Evolutionary conservation across 2,797 vertebrate species (phyloP).

Genomic region (Distichodus sexfasciatus): DNA sequence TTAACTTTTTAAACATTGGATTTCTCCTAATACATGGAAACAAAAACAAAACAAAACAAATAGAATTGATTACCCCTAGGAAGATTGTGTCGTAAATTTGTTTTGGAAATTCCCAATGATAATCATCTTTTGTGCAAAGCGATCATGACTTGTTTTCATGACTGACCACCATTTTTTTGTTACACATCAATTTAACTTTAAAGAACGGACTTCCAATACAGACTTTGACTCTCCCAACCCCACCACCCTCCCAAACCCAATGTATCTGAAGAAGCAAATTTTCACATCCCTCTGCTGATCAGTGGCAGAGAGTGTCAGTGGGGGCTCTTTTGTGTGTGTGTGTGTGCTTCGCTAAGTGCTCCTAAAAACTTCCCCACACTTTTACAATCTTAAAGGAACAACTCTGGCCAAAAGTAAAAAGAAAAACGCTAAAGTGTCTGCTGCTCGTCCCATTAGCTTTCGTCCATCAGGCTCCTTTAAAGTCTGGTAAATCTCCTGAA

Average conservation of each 20-base stretch:
- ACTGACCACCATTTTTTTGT: constrained; percentile 47
- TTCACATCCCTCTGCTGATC: constrained; percentile 44
- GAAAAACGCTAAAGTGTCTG: too few species aligned
- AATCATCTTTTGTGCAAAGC: constrained; percentile 62
- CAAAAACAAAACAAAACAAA: constrained; percentile 16
- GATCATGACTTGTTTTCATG: constrained; percentile 45
- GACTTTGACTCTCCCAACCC: background rate
- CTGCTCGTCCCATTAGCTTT: too few species aligned
- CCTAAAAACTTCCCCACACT: constrained; percentile 21
- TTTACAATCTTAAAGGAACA: too few species aligned
- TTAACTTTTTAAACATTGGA: constrained; percentile 52
- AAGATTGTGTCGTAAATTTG: constrained; percentile 53
- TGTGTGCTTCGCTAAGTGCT: constrained; percentile 62
- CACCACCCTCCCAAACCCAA: background rate
- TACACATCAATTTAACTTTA: constrained; percentile 51
- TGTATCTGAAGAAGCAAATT: constrained; percentile 41
- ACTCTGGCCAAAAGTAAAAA: too few species aligned
- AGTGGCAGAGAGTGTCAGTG: constrained; percentile 38
- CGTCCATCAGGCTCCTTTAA: constrained; percentile 13
- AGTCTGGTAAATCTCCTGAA: constrained; percentile 46
- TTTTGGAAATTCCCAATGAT: constrained; percentile 43
- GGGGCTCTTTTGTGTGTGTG: too few species aligned
- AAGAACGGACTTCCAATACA: too few species aligned
- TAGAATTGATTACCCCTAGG: constrained; percentile 48
- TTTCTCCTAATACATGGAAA: constrained; percentile 51